Evolutionary conservation across 2,797 vertebrate genomes (phyloP), one percentile per base, ranked within the genome.

Genomic region (Sternarchorhynchus goeldii): DNA sequence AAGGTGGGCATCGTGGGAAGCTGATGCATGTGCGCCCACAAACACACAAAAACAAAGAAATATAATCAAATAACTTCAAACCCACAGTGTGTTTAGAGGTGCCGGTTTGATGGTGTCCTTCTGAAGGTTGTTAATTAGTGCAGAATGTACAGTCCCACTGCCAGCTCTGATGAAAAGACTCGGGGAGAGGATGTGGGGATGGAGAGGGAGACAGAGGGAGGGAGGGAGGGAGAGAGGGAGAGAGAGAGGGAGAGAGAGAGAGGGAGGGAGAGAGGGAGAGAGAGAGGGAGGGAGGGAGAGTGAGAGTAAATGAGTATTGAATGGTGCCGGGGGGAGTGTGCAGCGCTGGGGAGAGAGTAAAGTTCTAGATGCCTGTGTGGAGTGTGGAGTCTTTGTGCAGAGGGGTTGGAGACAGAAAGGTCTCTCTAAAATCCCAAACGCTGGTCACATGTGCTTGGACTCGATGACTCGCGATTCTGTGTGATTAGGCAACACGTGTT

Each of bases 121-220:
- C 89, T 90, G 91, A 94, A 93, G 93, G 92, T 92, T 87, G 91
- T 95, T 96, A 95, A 96, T 96, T 96, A 95, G 94, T 91, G 91
- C 91, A 95, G 94, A 96, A 95, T 91, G 92, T 93, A 93, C 90
- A 93, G 91, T 94, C 93, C 91, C 88, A 90, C 91, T 95, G 94
- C 95, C 95, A 95, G 91, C 86, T 69, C 89, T 88, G 92, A 92
- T 94, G 94, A 94, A 95, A 94, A 93, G 88, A 88, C 82, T 2
- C 18, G 21, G 20, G 4, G 57, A 5, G 39, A 14, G 31, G 18
- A 58, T 39, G 6, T 20, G 68, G 87, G 86, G 87, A 68, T 14
- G 0, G 25, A 53, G 77, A 88, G 86, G 87, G 89, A 60, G 41
- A 36, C 18, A 66, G n/a, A 62, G 18, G 88, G 84, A 89, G 79